Evolutionary conservation across 2,888 invertebrate species (phyloP).

Genomic region (Embidobia sp.): DNA sequence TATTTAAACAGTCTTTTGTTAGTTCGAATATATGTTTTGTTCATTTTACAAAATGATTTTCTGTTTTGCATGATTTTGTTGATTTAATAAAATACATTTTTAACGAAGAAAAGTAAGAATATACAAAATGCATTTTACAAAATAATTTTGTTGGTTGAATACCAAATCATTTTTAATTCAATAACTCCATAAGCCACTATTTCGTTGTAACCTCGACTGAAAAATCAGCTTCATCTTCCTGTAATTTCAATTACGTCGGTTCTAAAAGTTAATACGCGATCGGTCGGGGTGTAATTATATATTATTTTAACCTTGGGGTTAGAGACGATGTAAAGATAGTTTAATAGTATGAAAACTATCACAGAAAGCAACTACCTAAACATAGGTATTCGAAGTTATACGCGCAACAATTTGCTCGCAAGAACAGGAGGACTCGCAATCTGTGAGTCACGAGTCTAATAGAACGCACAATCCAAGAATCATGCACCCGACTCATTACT

Average conservation of each 20-base stretch:
- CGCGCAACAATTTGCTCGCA: conserved; percentile 41
- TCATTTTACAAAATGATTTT: no score
- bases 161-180: no score
- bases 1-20: no score
- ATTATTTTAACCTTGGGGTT: conserved; percentile 3
- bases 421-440: conserved; percentile 65
- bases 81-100: no score
- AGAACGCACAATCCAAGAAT: conserved; percentile 21
- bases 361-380: conserved; percentile 65
- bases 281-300: conserved; percentile 1
- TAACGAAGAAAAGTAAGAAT: no score
- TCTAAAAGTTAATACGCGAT: not conserved
- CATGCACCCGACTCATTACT: conserved; percentile 15
- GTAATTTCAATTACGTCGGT: not conserved
- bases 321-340: conserved; percentile 12
- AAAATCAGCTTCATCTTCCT: no score
- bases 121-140: no score
- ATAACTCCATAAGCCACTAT: no score
- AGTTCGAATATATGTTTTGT: no score
- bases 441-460: conserved; percentile 47
- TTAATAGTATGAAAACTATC: conserved; percentile 65
- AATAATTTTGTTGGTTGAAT: no score
- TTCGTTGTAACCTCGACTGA: no score
- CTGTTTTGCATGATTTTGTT: no score
- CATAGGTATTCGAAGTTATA: conserved; percentile 50